Conservation (phyloP, 2,113 vertebrate species). For the Podarcis muralis region DNA sequence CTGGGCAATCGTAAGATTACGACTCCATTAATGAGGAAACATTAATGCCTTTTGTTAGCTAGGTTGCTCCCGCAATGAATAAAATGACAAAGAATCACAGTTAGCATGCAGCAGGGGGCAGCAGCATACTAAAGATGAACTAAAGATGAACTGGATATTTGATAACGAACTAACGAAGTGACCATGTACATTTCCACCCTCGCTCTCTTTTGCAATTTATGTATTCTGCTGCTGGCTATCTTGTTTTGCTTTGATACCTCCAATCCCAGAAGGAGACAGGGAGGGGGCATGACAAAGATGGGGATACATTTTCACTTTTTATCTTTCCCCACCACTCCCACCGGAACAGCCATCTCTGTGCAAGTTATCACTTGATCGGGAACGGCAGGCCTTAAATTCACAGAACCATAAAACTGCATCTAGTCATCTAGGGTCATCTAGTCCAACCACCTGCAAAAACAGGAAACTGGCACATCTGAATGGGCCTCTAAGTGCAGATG, state of each 20-base stretch:
- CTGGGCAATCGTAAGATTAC: not conserved
- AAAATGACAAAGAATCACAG: not conserved
- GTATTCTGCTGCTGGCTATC: not conserved
- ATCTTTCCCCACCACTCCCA: no score
- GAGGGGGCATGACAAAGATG: not conserved
- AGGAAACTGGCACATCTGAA: not conserved
- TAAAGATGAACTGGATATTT: not conserved
- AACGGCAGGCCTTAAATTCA: not conserved
- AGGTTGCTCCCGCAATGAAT: not conserved
- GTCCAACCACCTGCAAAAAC: no score
- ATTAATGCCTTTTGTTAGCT: not conserved
- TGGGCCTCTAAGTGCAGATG: not conserved
- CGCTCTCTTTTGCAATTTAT: not conserved
- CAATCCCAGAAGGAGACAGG: not conserved
- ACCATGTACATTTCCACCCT: not conserved
- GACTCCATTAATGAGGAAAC: not conserved
- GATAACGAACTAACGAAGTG: not conserved
- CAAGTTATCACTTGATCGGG: not conserved
- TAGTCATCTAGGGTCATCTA: no score
- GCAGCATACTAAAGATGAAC: slow-evolving; percentile 16
- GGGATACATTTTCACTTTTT: not conserved
- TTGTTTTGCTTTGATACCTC: no score
- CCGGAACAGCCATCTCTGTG: not conserved
- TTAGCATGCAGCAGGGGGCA: slow-evolving; percentile 29
- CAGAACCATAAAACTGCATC: no score